phyloP scores from a whole-genome alignment of 2,113 vertebrate species.

The Neotoma lepida region DNA sequence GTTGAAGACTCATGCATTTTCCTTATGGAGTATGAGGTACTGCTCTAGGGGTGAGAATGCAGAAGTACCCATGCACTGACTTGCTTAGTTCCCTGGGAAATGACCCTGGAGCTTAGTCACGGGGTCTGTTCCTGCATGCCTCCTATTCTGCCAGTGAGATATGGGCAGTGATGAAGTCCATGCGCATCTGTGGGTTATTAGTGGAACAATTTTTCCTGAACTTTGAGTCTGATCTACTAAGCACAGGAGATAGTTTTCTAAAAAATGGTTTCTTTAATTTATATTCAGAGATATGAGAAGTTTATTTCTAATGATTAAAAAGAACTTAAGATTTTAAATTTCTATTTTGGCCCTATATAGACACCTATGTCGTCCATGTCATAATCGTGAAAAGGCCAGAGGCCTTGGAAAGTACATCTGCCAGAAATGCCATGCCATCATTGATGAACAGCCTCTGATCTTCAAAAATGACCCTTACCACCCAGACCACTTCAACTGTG shows the following conservation, averaged over 20 bases:
- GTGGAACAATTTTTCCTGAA: neutral
- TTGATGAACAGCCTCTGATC: slow-evolving; percentile 95
- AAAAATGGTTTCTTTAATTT: neutral
- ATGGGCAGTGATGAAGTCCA: neutral
- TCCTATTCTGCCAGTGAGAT: neutral
- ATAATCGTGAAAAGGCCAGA: slow-evolving; percentile 96
- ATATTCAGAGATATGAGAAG: neutral
- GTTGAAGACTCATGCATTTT: neutral
- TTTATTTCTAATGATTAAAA: slow-evolving; percentile 27
- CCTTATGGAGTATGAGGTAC: neutral
- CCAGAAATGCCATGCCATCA: slow-evolving; percentile 98
- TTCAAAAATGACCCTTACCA: slow-evolving; percentile 99
- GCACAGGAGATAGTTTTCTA: slow-evolving; percentile 33
- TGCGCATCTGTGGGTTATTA: neutral
- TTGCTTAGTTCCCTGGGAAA: neutral
- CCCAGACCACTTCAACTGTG: slow-evolving; percentile 99
- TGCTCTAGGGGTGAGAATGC: neutral
- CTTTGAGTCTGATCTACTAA: neutral
- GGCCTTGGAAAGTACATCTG: slow-evolving; percentile 98
- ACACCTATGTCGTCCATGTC: slow-evolving; percentile 97
- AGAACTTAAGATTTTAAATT: slow-evolving; percentile 35
- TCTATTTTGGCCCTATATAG: slow-evolving; percentile 80
- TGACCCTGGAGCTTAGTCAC: neutral
- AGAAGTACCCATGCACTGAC: neutral
- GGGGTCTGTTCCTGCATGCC: neutral